phyloP scores from a whole-genome alignment of 2,888 invertebrate species.

The Phortica magna region DNA sequence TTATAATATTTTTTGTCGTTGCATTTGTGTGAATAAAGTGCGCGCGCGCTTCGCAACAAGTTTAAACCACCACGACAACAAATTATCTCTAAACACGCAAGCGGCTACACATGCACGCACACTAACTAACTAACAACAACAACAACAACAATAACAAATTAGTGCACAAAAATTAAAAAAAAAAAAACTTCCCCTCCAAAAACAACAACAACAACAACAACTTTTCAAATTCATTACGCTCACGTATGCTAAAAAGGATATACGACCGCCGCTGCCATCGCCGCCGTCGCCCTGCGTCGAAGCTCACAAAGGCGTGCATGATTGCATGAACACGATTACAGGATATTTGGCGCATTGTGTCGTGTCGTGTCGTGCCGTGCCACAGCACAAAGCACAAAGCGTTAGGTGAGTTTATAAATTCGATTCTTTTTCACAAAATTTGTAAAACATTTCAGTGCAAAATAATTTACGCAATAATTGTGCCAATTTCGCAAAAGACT shows the following conservation, averaged over 20 bases:
- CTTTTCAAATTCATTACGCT: neutral
- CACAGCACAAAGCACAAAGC: no score
- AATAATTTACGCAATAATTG: neutral
- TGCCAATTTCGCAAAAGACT: neutral
- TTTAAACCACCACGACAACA: slow-evolving; percentile 13
- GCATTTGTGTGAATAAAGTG: neutral
- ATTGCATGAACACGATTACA: neutral
- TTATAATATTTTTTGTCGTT: neutral
- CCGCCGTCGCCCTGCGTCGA: neutral
- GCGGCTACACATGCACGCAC: neutral
- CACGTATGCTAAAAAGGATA: slow-evolving; percentile 2
- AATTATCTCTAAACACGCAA: slow-evolving; percentile 14
- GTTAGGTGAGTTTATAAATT: neutral
- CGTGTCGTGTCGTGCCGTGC: no score
- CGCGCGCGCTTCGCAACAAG: slow-evolving; percentile 3
- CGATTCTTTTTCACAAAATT: neutral
- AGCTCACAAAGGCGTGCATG: neutral
- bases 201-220: neutral
- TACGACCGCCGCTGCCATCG: neutral
- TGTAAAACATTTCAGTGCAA: neutral
- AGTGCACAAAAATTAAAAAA: no score
- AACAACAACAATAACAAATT: neutral
- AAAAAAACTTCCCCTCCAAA: neutral
- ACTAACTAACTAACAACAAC: neutral
- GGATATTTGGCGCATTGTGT: no score